A percentile compares a stretch with the other conserved stretches of the same genome.
Evolutionary conservation across 2,888 invertebrate species (phyloP).

Genomic region (Rhagonycha lutea): DNA sequence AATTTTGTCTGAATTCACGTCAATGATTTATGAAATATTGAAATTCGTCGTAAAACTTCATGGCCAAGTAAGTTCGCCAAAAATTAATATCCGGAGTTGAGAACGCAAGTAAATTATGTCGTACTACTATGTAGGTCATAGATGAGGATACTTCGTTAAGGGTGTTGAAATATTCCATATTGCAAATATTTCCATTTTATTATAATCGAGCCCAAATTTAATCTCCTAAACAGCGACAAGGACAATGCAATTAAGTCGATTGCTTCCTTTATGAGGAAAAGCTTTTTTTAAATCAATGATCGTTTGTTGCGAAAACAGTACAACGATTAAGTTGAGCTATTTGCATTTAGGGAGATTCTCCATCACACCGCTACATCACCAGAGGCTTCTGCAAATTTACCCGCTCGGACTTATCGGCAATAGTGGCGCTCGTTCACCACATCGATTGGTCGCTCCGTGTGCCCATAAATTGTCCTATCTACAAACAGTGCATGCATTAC

Average conservation of each 20-base stretch:
- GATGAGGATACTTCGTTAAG: neutral
- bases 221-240: neutral
- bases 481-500: constrained; percentile 45
- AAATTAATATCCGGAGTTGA: constrained; percentile 26
- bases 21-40: constrained; percentile 13
- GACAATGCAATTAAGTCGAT: neutral
- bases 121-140: constrained; percentile 22
- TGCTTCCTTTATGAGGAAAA: neutral
- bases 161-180: neutral
- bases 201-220: neutral
- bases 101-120: constrained; percentile 24
- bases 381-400: constrained; percentile 38
- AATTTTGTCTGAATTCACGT: constrained; percentile 2
- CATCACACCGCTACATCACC: constrained; percentile 34
- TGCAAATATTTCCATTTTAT: constrained; percentile 5
- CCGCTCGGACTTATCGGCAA: constrained; percentile 36
- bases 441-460: constrained; percentile 44
- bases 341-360: constrained; percentile 37
- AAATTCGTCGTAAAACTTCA: constrained; percentile 19
- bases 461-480: constrained; percentile 46
- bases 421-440: constrained; percentile 36
- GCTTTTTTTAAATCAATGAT: neutral
- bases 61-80: constrained; percentile 24
- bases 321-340: constrained; percentile 32
- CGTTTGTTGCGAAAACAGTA: neutral